Evolutionary conservation across 2,888 invertebrate genomes (phyloP), one percentile per base, ranked within the genome.

Genomic region (Dicranocentrus wangi): DNA sequence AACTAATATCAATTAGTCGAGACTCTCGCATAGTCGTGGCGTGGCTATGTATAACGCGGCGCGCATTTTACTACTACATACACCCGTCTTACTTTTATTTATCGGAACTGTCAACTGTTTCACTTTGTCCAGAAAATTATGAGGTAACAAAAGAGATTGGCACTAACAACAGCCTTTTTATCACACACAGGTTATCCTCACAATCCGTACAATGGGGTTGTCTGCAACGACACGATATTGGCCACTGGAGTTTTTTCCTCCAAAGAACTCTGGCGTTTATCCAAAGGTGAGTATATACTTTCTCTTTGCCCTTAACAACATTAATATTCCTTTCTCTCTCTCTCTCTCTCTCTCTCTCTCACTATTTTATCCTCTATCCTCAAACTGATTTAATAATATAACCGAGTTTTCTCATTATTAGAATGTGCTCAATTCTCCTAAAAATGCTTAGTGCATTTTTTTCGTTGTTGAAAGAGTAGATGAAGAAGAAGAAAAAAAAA

Each of bases 191-290:
- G 93, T 90, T 93, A 93, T 91, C 93, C 93, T 89, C 95, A 96
- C 92, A 97, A 97, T 93, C 96, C 97, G 89, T 97, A 97, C 93
- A 97, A 97, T 91, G 97, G 97, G 90, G 97, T 98, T 90, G 95
- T 97, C 90, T 97, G 97, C 93, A 97, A 97, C 92, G 97, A 98
- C 92, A 98, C 98, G 90, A 98, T 99, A 91, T 93, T 97, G 93
- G 98, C 99, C 89, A 99, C 98, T 88, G 99, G 99, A 90, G 99
- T 99, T 90, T 99, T 99, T 93, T 97, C 98, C 88, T 98, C 99
- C 89, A 96, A 96, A 92, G 99, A 99, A 92, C 93, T 99, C 90
- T 97, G 98, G 95, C 95, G 96, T 91, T 93, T 99, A 90, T 98
- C 98, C 88, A 97, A 96, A 95, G 94, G 96, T 96, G 92, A 89